Evolutionary conservation across 2,888 invertebrate genomes (phyloP).

Genomic region (Trissoscelio sp.): DNA sequence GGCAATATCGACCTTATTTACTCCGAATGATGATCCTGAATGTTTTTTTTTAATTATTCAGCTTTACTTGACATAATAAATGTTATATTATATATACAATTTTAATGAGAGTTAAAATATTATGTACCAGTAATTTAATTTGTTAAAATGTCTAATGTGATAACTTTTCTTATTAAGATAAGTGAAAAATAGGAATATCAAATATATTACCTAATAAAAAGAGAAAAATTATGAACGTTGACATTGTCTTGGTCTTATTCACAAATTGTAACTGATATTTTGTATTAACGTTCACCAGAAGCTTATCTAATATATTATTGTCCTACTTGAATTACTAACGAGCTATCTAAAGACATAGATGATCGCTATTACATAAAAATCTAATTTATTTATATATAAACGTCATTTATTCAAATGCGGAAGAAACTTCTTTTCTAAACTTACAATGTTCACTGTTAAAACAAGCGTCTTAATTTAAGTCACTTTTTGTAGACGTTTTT

Average conservation of each 20-base stretch:
- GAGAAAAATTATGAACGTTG: neutral
- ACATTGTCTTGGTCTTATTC: conserved; percentile 22
- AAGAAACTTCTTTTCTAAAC: too few species aligned
- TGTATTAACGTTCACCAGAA: conserved; percentile 26
- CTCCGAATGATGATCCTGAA: neutral
- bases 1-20: neutral
- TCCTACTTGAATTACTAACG: conserved; percentile 57
- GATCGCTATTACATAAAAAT: conserved; percentile 42
- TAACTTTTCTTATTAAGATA: neutral
- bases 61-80: too few species aligned
- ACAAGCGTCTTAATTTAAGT: too few species aligned
- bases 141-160: neutral
- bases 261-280: conserved; percentile 46
- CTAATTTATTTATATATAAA: neutral
- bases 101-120: too few species aligned
- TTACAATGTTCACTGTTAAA: too few species aligned
- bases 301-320: conserved; percentile 58
- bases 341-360: conserved; percentile 28
- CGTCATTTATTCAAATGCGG: too few species aligned
- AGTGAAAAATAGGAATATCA: neutral
- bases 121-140: too few species aligned
- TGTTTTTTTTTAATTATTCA: too few species aligned
- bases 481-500: too few species aligned
- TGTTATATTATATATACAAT: too few species aligned
- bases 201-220: conserved; percentile 36